phyloP scores from a whole-genome alignment of 1,140 invertebrate genomes.

The Procambarus clarkii region DNA sequence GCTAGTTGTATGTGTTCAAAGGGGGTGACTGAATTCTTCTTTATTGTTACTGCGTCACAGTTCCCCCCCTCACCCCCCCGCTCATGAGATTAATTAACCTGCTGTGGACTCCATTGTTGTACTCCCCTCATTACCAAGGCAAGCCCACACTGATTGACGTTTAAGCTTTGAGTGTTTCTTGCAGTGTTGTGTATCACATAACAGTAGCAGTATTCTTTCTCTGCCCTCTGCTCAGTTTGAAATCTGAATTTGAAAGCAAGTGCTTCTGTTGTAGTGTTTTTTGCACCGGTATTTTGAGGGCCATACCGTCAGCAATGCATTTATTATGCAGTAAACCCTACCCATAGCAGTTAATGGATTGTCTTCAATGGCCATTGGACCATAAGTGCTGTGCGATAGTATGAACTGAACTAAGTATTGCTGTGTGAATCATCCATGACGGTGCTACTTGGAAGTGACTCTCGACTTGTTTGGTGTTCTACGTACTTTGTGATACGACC shows the following conservation, averaged over 20 bases:
- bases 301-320: slow-evolving; percentile 62
- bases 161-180: slow-evolving; percentile 69
- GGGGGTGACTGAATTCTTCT: slow-evolving; percentile 54
- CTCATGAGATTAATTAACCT: slow-evolving; percentile 68
- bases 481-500: slow-evolving; percentile 66
- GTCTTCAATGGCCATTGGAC: slow-evolving; percentile 61
- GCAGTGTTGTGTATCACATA: slow-evolving; percentile 68
- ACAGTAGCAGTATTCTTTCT: slow-evolving; percentile 66
- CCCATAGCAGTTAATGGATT: slow-evolving; percentile 64
- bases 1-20: slow-evolving; percentile 44
- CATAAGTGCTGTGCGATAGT: slow-evolving; percentile 66
- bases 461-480: slow-evolving; percentile 69
- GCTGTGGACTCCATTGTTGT: slow-evolving; percentile 67
- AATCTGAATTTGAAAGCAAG: slow-evolving; percentile 51
- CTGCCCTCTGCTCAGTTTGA: slow-evolving; percentile 57
- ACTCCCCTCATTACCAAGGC: slow-evolving; percentile 58
- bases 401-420: slow-evolving; percentile 65
- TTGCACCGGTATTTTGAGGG: slow-evolving; percentile 61
- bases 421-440: slow-evolving; percentile 68
- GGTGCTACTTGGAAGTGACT: slow-evolving; percentile 68
- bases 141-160: slow-evolving; percentile 55
- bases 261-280: slow-evolving; percentile 62
- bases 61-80: slow-evolving; percentile 36
- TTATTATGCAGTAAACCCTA: slow-evolving; percentile 59
- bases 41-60: slow-evolving; percentile 60